Evolutionary conservation across 2,797 vertebrate genomes (phyloP).

Genomic region (Manis javanica): DNA sequence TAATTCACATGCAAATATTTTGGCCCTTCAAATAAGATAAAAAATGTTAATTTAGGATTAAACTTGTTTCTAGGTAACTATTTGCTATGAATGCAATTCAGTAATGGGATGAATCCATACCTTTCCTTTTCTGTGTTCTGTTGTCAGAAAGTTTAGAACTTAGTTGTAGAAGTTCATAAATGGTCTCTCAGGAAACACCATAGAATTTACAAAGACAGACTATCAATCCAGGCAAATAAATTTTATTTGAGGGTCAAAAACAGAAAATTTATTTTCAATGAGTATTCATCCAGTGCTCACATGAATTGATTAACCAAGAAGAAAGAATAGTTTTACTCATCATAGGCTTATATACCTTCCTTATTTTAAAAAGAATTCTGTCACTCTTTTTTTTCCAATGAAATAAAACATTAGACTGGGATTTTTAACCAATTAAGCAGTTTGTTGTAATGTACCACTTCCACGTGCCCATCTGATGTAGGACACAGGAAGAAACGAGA

Average conservation of each 20-base stretch:
- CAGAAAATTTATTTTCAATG: background rate
- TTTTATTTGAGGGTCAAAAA: constrained; percentile 5
- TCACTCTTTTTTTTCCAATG: background rate
- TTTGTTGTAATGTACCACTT: background rate
- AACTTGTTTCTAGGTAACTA: background rate
- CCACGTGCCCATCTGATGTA: background rate
- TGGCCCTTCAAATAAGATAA: background rate
- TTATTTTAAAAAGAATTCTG: background rate
- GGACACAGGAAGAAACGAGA: background rate
- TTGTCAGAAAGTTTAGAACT: constrained; percentile 17
- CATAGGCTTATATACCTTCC: background rate
- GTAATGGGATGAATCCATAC: background rate
- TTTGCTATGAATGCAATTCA: background rate
- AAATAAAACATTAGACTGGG: background rate
- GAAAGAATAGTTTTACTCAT: background rate
- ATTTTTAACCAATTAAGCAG: background rate
- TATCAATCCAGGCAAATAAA: background rate
- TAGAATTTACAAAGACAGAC: constrained; percentile 32
- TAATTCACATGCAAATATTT: background rate
- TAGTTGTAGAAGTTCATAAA: constrained; percentile 50
- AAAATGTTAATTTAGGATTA: background rate
- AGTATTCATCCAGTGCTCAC: background rate
- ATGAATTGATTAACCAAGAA: constrained; percentile 5
- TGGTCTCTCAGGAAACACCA: background rate
- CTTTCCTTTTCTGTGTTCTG: background rate